Evolutionary conservation across 2,888 invertebrate species (phyloP).

Genomic region (Ophraella communa): DNA sequence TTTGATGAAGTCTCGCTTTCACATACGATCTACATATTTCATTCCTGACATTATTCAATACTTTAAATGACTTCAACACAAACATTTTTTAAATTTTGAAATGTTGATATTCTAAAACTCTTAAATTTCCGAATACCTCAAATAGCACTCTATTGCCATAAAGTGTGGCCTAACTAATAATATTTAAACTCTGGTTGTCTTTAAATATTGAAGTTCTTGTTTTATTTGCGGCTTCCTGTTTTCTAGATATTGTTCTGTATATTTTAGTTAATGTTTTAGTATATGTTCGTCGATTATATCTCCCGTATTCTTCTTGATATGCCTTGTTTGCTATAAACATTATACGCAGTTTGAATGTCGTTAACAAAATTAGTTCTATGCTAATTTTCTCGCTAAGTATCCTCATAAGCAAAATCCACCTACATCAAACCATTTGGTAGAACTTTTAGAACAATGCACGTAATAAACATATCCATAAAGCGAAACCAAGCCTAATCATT

Average conservation of each 20-base stretch:
- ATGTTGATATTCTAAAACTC: no score
- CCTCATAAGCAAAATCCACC: conserved; percentile 5
- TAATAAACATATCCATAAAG: conserved; percentile 9
- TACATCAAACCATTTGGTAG: conserved; percentile 10
- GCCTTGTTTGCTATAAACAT: not conserved
- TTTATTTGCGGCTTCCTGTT: no score
- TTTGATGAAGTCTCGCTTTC: conserved; percentile 14
- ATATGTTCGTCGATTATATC: no score
- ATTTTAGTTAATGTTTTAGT: no score
- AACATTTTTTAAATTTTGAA: no score
- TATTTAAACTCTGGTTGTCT: no score
- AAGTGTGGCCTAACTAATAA: no score
- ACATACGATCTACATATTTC: conserved; percentile 12
- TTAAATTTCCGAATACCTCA: no score
- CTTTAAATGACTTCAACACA: not conserved
- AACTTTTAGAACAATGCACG: not conserved
- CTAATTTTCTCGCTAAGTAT: conserved; percentile 8
- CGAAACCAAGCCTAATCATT: conserved; percentile 10
- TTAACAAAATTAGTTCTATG: conserved; percentile 16
- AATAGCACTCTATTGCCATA: no score
- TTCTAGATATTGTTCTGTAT: no score
- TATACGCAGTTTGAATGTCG: not conserved
- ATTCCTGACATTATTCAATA: conserved; percentile 2
- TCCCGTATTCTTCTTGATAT: no score
- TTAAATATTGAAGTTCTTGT: no score